phyloP scores from a whole-genome alignment of 1,140 invertebrate species.

The Diachasmimorpha longicaudata region DNA sequence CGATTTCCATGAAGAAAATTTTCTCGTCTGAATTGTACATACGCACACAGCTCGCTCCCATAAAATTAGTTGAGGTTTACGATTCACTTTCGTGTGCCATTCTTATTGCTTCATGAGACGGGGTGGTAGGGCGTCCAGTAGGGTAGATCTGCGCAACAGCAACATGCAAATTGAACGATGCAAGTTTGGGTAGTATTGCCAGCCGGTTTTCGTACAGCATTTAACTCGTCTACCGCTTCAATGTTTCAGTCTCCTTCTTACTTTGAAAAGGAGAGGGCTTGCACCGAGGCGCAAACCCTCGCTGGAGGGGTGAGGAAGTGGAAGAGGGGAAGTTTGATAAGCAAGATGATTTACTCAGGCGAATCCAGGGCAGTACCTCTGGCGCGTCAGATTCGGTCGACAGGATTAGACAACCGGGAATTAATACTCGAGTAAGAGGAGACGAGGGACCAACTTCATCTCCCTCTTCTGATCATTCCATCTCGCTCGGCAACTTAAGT shows the following conservation, averaged over 20 bases:
- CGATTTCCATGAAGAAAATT: background rate
- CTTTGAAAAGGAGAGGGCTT: background rate
- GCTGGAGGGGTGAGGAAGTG: background rate
- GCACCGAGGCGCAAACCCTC: too few relatives aligned
- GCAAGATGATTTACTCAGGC: slow-evolving; percentile 40
- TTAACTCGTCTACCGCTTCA: background rate
- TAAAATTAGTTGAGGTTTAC: background rate
- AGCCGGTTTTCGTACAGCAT: background rate
- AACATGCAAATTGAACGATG: slow-evolving; percentile 3
- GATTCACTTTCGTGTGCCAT: background rate
- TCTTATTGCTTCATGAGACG: background rate
- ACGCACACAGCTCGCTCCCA: background rate
- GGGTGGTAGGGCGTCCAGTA: background rate
- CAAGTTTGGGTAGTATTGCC: background rate
- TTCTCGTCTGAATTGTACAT: background rate
- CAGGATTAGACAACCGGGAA: slow-evolving; percentile 29
- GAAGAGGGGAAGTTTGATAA: background rate
- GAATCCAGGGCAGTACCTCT: slow-evolving; percentile 26
- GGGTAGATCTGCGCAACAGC: background rate
- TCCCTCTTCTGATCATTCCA: background rate
- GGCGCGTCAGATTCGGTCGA: slow-evolving; percentile 26
- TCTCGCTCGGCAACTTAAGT: background rate
- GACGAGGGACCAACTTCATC: background rate
- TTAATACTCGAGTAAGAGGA: slow-evolving; percentile 18
- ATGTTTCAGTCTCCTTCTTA: background rate